Evolutionary conservation across 2,888 invertebrate genomes (phyloP), one percentile per base, ranked within the genome.

Genomic region (Liodrosophila aerea): DNA sequence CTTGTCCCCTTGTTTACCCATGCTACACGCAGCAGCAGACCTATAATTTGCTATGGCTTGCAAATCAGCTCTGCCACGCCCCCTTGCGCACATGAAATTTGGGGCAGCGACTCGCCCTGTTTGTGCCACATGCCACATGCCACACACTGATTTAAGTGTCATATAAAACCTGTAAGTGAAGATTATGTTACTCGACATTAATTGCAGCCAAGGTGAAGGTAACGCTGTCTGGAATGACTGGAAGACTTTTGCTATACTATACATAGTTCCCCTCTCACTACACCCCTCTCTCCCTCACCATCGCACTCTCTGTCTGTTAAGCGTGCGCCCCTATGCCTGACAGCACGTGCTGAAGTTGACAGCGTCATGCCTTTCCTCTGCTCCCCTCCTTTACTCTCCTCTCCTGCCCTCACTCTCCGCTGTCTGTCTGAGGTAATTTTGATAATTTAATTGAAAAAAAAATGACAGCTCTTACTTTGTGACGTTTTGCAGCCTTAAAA

Each of bases 171-270:
- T 75, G 85, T 85, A 84, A 84, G 85, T 85, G 82, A 82, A 81
- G 85, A 86, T 85, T 85, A 83, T 85, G 83, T 85, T 86, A 86
- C 85, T 76, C 78, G 76, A 85, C 2, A 85, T 86, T 85, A 86
- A 85, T 85, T 85, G 86, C 85, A 71, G 71, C 61, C 73, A 84
- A 81, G 81, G 81, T 84, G 76, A 76, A 82, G 81, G 78, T 82
- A 82, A 52, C 71, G 58, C 39, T 12, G 8, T 13, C 18, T 9
- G 33, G 50, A 18, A 18, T n/a, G n/a, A 39, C 15, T 45, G 43
- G 11, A 40, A 64, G 40, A 45, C 31, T 40, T 56, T 31, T 39
- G 30, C 34, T 11, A 27, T 12, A 9, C 30, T 9, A 18, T 7
- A n/a, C n/a, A n/a, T n/a, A n/a, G n/a, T 8, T n/a, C 12, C 33